Base-by-base conservation (phyloP, 2,113 vertebrate species). In the Vimba vimba region DNA sequence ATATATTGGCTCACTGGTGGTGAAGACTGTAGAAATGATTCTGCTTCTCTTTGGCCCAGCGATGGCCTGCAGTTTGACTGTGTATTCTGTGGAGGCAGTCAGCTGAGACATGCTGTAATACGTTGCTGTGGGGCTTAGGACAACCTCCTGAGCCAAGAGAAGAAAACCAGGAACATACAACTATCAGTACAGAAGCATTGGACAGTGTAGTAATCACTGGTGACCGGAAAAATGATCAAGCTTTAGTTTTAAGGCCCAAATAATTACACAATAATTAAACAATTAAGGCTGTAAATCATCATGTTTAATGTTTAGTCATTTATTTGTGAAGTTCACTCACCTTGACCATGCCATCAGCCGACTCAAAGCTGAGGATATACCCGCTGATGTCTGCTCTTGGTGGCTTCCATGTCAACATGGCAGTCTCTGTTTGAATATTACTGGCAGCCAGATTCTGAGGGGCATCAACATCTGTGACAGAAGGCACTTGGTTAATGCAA, bases 281-380 rank as follows among this genome's bases (percentile, higher is more conserved):
- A n/a, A n/a, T n/a, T n/a, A n/a, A n/a, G n/a, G n/a, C 45, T 76
- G 6, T 11, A 52, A 47, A 15, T 76, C 1, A 76, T 52, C 0
- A 76, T 30, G 25, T 27, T 76, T 60, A 17, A 66, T 23, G 36
- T 33, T 19, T 15, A 13, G 10, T 57, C 68, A 27, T 43, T 25
- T 12, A 4, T 69, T 57, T 9, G 5, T 50, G 27, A 12, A 36
- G 11, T 57, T 21, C 10, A 85, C 90, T 85, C 92, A 99, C 98
- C 95, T 97, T 96, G 88, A 96, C 87, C 76, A 85, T 92, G 60
- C 97, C 97, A 10, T 97, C 97, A 0, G 94, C 73, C 0, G 98
- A 96, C 91, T 97, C 94, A 0, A 96, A 98, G 91, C 96, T 97
- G 79, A 99, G 94, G 75, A 97, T 96, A 92, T 99, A 99, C 0